Evolutionary conservation across 1,140 invertebrate genomes (phyloP), one percentile per base, ranked within the genome.

Genomic region (Dolichoris vasculosae): DNA sequence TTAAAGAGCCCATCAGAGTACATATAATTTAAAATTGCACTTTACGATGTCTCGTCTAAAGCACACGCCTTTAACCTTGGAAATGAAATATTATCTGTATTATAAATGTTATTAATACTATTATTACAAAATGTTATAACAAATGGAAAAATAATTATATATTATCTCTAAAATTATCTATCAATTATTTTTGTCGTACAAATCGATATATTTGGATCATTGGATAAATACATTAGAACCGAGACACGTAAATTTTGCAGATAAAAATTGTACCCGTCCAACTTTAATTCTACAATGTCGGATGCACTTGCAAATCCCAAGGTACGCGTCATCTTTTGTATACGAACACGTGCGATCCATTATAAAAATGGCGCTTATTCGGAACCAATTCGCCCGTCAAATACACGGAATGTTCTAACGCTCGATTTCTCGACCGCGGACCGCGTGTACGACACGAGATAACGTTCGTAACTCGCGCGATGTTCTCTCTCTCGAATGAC

Each of bases 381-480:
- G 11, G 20, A 55, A 17, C 6, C 7, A 17, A 11, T 20, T 2
- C 51, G 17, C 51, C 9, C 23, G 69, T 17, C 8, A 82, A 48
- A 71, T 8, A 30, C 59, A 55, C n/a, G 46, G n/a, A 43, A 82
- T 82, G 71, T 67, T 32, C 32, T n/a, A 20, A 3, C n/a, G 38
- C 4, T 7, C 55, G 17, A 81, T 43, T 17, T 48, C 63, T 40
- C n/a, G 4, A 46, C 13, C 26, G 46, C 63, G 40, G 4, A 46
- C 3, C 30, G 67, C 63, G n/a, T 69, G 55, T 40, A 11, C n/a
- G 43, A 69, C 79, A 46, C 38, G 38, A 35, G 23, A 63, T 64
- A 17, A 51, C 59, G 38, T 59, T 69, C 51, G 75, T 84, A 69
- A 78, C 67, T 84, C 40, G 59, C 30, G 46, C 48, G 20, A 35